phyloP scores from a whole-genome alignment of 2,797 vertebrate species.

The Buceros bicornis region DNA sequence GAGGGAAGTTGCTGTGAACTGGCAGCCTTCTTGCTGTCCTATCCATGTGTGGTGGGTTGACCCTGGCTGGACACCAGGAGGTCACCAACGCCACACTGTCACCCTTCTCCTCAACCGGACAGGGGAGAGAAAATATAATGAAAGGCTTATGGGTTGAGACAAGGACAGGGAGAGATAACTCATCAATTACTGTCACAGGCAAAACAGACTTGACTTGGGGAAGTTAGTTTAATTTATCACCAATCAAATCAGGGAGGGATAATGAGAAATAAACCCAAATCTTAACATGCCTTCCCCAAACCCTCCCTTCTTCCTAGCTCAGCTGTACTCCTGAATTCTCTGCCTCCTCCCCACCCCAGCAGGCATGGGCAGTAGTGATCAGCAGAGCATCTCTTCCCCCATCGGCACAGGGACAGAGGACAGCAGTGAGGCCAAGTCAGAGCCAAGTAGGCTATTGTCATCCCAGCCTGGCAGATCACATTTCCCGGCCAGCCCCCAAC shows the following conservation, averaged over 20 bases:
- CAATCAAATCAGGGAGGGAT: background rate
- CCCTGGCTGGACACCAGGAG: background rate
- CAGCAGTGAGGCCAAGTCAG: background rate
- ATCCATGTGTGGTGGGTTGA: background rate
- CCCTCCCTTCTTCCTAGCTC: background rate
- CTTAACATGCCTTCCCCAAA: background rate
- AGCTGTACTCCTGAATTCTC: background rate
- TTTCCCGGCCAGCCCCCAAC: background rate
- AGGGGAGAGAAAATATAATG: background rate
- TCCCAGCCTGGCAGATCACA: background rate
- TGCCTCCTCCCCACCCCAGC: too few species aligned
- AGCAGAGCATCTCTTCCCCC: background rate
- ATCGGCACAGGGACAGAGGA: fast-evolving
- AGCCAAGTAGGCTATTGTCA: background rate
- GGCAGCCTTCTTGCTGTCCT: background rate
- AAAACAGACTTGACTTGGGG: background rate
- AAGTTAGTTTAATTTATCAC: background rate
- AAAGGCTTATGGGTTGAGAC: background rate
- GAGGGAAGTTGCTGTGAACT: background rate
- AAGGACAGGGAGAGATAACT: background rate
- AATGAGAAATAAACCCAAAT: background rate
- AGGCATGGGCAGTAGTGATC: background rate
- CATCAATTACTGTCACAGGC: background rate
- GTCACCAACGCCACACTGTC: background rate
- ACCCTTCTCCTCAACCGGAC: background rate